A percentile compares a stretch with the other conserved stretches of the same genome.
Evolutionary conservation across 2,113 vertebrate genomes (phyloP).

Genomic region (Lepus americanus): DNA sequence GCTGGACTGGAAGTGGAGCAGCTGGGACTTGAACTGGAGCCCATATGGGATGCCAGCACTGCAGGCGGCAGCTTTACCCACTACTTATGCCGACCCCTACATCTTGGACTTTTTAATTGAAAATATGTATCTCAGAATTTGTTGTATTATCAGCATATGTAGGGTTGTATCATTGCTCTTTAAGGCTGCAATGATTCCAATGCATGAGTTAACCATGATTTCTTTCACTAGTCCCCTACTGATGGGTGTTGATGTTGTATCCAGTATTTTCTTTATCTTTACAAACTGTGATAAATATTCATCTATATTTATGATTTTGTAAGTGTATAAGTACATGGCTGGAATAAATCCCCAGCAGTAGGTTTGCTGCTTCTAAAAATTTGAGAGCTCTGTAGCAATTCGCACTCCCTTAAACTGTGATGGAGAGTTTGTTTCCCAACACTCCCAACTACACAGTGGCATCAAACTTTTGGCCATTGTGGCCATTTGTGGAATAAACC

Average conservation of each 20-base stretch:
- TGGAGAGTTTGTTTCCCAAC: background rate
- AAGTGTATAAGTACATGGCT: background rate
- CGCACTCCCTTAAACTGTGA: background rate
- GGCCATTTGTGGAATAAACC: no score
- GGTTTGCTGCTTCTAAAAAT: background rate
- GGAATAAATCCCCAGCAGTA: background rate
- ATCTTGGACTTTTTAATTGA: background rate
- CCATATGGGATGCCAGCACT: no score
- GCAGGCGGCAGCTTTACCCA: no score
- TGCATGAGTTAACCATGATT: background rate
- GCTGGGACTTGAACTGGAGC: no score
- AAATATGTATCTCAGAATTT: constrained; percentile 13
- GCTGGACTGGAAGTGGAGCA: no score
- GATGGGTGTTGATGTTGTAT: background rate
- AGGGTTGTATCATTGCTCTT: background rate
- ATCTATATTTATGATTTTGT: background rate
- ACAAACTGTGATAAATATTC: background rate
- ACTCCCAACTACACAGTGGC: background rate
- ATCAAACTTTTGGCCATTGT: background rate
- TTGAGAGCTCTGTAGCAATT: background rate
- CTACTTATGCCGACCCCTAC: no score
- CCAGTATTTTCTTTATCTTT: background rate
- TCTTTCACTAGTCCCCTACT: background rate
- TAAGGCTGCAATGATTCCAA: background rate
- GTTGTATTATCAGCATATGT: background rate